Conservation (phyloP, 2,888 invertebrate species). For the Microctonus brassicae region DNA sequence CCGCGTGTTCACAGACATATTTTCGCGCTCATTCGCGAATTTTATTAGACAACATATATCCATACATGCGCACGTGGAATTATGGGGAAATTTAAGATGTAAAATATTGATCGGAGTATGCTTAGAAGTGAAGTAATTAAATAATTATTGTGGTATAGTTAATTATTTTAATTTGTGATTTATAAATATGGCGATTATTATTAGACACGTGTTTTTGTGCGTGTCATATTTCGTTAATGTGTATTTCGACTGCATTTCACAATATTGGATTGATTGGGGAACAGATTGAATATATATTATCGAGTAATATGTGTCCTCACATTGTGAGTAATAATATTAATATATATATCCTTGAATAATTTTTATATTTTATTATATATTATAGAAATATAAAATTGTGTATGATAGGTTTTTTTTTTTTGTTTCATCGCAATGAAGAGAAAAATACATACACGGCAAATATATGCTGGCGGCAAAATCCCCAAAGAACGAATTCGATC, state of each 20-base stretch:
- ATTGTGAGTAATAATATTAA: constrained; percentile 1
- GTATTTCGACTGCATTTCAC: not conserved
- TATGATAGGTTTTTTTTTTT: not conserved
- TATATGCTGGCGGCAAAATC: constrained; percentile 33
- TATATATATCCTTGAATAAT: no score
- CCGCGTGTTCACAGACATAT: not conserved
- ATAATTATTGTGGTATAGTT: constrained; percentile 9
- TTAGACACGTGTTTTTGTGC: constrained; percentile 19
- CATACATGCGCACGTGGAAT: constrained; percentile 35
- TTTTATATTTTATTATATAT: no score
- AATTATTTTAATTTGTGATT: not conserved
- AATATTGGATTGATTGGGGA: not conserved
- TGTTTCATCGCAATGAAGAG: not conserved
- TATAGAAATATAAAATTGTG: no score
- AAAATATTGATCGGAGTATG: not conserved
- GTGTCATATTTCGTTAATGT: constrained; percentile 8
- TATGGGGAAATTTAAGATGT: constrained; percentile 8
- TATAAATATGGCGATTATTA: constrained; percentile 21
- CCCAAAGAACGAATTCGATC: constrained; percentile 47
- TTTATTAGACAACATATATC: not conserved
- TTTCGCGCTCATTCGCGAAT: not conserved
- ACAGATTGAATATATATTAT: not conserved
- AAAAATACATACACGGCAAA: no score
- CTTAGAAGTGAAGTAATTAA: no score
- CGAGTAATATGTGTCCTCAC: not conserved